phyloP scores from a whole-genome alignment of 1,140 invertebrate genomes.

The Caerostris darwini region DNA sequence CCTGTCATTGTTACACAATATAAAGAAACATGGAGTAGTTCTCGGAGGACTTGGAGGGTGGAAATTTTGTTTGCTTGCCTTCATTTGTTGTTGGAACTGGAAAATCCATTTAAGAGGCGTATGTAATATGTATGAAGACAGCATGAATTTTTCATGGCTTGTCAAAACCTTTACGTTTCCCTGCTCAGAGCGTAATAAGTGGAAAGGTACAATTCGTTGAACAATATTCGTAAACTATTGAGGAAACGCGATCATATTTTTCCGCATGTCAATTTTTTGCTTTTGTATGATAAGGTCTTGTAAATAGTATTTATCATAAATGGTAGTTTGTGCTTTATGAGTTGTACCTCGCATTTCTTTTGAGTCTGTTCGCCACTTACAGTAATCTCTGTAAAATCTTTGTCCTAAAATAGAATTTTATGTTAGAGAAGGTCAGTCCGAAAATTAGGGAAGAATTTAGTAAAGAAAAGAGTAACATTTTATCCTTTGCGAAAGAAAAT shows the following conservation, averaged over 20 bases:
- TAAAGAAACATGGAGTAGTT: constrained; percentile 39
- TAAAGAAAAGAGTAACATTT: too few species aligned
- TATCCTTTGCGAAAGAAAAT: too few species aligned
- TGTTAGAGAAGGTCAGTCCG: too few species aligned
- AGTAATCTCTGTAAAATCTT: neutral
- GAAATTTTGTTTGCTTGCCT: neutral
- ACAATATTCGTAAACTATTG: constrained; percentile 47
- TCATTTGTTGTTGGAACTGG: constrained; percentile 11
- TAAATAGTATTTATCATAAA: constrained; percentile 38
- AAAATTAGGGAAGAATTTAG: too few species aligned
- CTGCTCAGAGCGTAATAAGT: constrained; percentile 47
- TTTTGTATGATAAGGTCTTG: neutral
- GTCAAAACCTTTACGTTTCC: constrained; percentile 57
- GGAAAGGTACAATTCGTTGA: constrained; percentile 59
- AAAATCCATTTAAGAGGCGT: constrained; percentile 49
- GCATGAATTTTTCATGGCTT: constrained; percentile 72
- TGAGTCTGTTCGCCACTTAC: neutral
- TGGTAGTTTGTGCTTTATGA: neutral
- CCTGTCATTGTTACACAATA: constrained; percentile 15
- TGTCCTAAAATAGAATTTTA: too few species aligned
- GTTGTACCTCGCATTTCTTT: neutral
- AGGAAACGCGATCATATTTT: constrained; percentile 44
- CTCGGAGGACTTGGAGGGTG: neutral
- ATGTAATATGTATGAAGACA: constrained; percentile 73
- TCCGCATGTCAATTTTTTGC: constrained; percentile 30